A percentile compares a stretch with the other conserved stretches of the same genome.
Conservation (phyloP, 2,888 invertebrate genomes). For the Alloscopus bannaensis region DNA sequence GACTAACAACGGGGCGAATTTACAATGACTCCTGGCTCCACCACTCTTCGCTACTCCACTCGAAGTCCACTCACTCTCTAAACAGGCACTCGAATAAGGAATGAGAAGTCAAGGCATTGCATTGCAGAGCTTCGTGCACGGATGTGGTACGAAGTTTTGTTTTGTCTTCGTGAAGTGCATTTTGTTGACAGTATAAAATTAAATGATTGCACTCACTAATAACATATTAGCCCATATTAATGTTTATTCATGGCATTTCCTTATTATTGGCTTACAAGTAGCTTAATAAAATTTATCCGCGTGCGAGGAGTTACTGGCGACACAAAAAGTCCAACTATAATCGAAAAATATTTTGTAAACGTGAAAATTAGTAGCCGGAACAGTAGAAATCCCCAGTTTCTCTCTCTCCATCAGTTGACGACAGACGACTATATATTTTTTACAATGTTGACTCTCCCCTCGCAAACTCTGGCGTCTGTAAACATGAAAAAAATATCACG, state of each 20-base stretch:
- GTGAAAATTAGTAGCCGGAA: not conserved
- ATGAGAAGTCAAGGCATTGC: not conserved
- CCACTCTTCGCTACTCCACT: no score
- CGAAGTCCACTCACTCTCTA: not conserved
- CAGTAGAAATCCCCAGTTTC: not conserved
- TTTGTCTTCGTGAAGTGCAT: no score
- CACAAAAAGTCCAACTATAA: no score
- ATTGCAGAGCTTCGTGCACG: not conserved
- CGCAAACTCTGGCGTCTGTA: not conserved
- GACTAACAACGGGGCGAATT: slow-evolving; percentile 23
- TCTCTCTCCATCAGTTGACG: not conserved
- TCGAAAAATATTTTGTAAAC: not conserved
- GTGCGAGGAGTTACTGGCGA: no score
- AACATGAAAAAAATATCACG: no score
- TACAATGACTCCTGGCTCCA: slow-evolving; percentile 25
- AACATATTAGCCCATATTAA: not conserved
- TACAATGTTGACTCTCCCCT: not conserved
- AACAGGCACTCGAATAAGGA: not conserved
- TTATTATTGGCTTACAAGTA: no score
- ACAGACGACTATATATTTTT: not conserved
- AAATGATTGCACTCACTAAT: not conserved
- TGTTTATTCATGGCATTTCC: no score
- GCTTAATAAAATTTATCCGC: no score
- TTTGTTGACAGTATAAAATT: slow-evolving; percentile 14
- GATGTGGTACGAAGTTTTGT: no score